phyloP scores from a whole-genome alignment of 2,113 vertebrate genomes.

The Corythoichthys haematopterus region DNA sequence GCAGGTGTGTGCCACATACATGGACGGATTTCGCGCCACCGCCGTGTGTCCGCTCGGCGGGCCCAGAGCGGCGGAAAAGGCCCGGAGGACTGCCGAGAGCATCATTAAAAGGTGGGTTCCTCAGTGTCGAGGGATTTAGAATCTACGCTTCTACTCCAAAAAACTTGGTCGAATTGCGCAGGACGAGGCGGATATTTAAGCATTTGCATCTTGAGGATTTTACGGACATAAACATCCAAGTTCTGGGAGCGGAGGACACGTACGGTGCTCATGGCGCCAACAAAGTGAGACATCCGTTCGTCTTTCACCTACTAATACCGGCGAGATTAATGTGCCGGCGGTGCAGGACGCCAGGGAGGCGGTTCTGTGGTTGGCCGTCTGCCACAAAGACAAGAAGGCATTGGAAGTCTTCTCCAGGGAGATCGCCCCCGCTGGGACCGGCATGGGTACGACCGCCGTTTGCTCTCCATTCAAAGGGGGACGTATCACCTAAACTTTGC shows the following conservation, averaged over 20 bases:
- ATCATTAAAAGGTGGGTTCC: conserved; percentile 76
- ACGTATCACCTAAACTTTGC: not conserved
- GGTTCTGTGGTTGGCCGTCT: conserved; percentile 81
- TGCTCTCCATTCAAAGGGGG: not conserved
- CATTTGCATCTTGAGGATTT: conserved; percentile 79
- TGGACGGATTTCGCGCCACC: conserved; percentile 81
- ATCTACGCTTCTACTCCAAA: not conserved
- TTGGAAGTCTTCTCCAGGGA: conserved; percentile 82
- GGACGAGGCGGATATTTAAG: conserved; percentile 76
- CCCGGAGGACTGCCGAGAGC: conserved; percentile 73
- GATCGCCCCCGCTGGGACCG: conserved; percentile 78
- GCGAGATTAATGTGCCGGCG: not conserved
- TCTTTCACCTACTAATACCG: no score
- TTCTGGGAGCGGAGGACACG: conserved; percentile 83
- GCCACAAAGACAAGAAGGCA: conserved; percentile 79
- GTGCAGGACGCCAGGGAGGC: conserved; percentile 72
- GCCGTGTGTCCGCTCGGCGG: conserved; percentile 80
- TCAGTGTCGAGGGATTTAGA: not conserved
- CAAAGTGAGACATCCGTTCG: conserved; percentile 42
- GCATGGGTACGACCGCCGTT: conserved; percentile 74
- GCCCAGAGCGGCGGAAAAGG: conserved; percentile 75
- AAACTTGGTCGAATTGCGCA: conserved; percentile 22
- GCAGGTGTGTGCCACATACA: conserved; percentile 81
- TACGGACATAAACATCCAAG: conserved; percentile 77
- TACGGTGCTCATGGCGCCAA: conserved; percentile 73